phyloP scores from a whole-genome alignment of 2,888 invertebrate genomes.

The Ichneumoninae sp. region DNA sequence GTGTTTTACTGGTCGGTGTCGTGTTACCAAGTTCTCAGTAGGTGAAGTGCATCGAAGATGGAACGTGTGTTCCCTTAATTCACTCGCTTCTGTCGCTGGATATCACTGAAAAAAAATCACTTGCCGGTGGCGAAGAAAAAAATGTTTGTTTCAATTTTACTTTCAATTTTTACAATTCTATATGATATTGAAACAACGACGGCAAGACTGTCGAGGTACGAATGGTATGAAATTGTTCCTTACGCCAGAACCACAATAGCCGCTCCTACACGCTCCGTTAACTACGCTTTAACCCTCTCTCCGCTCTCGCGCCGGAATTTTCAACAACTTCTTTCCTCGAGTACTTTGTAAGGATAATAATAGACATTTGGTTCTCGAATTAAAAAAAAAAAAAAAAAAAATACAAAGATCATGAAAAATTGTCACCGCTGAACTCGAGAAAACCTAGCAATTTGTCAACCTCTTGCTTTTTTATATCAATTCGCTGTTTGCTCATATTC shows the following conservation, averaged over 20 bases:
- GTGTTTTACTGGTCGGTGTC: no score
- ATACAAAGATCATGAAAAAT: not conserved
- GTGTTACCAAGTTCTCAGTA: no score
- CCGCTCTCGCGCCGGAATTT: constrained; percentile 34
- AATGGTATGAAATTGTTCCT: constrained; percentile 40
- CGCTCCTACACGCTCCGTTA: constrained; percentile 68
- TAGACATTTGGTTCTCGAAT: not conserved
- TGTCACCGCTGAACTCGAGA: not conserved
- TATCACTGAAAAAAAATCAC: no score
- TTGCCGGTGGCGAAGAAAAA: no score
- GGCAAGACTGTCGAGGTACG: no score
- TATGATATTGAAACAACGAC: no score
- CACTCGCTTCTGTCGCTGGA: no score
- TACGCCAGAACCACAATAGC: constrained; percentile 64
- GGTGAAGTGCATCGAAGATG: no score
- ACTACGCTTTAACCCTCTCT: constrained; percentile 54
- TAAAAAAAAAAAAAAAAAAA: not conserved
- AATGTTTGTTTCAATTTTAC: no score
- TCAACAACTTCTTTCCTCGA: constrained; percentile 4
- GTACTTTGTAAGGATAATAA: constrained; percentile 1
- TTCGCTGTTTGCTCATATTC: not conserved
- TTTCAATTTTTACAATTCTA: no score
- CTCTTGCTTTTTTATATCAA: not conserved
- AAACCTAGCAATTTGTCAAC: not conserved
- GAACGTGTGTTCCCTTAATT: no score